Base-by-base conservation (phyloP, 2,888 invertebrate genomes). In the Xylota sylvarum region DNA sequence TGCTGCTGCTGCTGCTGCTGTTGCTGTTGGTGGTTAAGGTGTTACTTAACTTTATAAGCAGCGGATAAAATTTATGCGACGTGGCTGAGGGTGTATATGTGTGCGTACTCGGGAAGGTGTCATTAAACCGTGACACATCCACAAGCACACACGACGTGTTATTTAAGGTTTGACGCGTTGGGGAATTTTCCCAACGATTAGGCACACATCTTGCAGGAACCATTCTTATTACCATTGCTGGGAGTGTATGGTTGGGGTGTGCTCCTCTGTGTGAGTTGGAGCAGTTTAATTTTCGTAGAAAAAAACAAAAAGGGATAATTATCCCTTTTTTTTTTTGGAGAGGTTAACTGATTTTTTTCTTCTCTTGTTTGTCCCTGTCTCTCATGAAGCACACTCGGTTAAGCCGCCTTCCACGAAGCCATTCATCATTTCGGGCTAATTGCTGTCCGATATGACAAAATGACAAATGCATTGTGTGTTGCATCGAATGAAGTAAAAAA, bases 381-480 rank as follows among this genome's bases (percentile, higher is more conserved):
- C 12, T 19, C 19, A 52, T 35, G 27, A n/a, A 27, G 58, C 56
- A 40, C 60, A 52, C 52, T 62, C 43, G 67, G 58, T 77, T 78
- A 69, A 84, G 62, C 67, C 73, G 62, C 67, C 73, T 50, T 55
- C 62, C 32, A 23, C 32, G 60, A 35, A 62, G 30, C 55, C 60
- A 85, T 85, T 85, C 70, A 85, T 85, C 85, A 81, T 62, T 72
- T 72, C 17, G 58, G 60, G 81, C 85, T 85, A 85, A 85, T 85
- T 81, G 76, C 85, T 80, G 81, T 72, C 85, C 85, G 14, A 67
- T 77, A 65, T 85, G 84, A 85, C 80, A 80, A 73, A 81, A 70
- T 76, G 72, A 85, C 85, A 81, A 85, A 85, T 85, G 85, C 85
- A 81, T 81, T 81, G 69, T 72, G 69, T 72, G 74, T 65, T 85